Percentiles rank a stretch among this genome's conserved stretches.
phyloP scores from a whole-genome alignment of 2,113 vertebrate genomes.

The Chaenogobius annularis region DNA sequence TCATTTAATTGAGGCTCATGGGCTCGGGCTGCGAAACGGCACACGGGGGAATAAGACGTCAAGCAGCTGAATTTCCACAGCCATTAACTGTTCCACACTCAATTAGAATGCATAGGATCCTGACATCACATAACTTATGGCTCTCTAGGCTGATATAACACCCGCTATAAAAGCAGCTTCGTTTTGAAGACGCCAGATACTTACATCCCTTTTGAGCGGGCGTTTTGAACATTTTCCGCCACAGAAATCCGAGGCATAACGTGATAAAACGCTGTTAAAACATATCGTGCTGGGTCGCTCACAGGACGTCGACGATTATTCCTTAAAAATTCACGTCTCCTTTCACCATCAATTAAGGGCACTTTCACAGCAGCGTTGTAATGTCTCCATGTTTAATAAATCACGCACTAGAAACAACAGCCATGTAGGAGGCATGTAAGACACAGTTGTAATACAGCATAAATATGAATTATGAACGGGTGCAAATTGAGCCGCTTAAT shows the following conservation, averaged over 20 bases:
- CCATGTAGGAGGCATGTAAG: conserved; percentile 83
- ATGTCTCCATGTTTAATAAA: conserved; percentile 91
- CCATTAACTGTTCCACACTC: conserved; percentile 81
- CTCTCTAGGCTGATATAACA: conserved; percentile 77
- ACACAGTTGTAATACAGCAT: conserved; percentile 83
- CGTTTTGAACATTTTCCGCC: conserved; percentile 59
- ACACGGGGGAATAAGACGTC: conserved; percentile 76
- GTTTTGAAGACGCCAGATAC: conserved; percentile 70
- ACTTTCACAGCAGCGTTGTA: conserved; percentile 81
- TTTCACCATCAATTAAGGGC: conserved; percentile 87
- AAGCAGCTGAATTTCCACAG: conserved; percentile 78
- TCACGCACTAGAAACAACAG: conserved; percentile 88
- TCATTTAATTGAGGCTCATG: conserved; percentile 81
- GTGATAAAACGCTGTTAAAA: conserved; percentile 38
- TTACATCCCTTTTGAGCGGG: conserved; percentile 67
- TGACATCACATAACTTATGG: conserved; percentile 81
- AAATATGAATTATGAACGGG: conserved; percentile 92
- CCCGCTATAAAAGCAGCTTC: conserved; percentile 67
- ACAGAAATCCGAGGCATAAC: conserved; percentile 49
- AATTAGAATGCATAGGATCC: conserved; percentile 84
- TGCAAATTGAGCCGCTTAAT: conserved; percentile 91
- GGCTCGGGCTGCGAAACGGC: conserved; percentile 69
- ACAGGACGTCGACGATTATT: conserved; percentile 49
- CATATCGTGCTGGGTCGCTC: conserved; percentile 24
- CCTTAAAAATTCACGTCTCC: conserved; percentile 77